phyloP scores from a whole-genome alignment of 2,113 vertebrate genomes.

The Datnioides undecimradiatus region DNA sequence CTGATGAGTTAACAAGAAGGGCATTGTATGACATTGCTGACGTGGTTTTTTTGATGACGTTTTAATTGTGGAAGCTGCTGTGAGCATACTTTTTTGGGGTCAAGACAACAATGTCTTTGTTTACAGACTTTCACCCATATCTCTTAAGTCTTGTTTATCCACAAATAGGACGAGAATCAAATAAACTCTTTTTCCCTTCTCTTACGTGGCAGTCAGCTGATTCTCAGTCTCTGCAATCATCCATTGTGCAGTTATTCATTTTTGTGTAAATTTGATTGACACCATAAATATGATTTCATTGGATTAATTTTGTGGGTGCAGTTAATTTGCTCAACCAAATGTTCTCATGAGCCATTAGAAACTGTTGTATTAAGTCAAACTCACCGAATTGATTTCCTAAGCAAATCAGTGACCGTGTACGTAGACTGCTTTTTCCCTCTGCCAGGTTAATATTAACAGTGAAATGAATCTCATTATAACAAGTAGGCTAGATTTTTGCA shows the following conservation, averaged over 20 bases:
- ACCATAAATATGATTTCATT: conserved; percentile 2
- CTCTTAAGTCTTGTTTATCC: conserved; percentile 74
- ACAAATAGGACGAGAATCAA: conserved; percentile 67
- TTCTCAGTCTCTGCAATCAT: conserved; percentile 31
- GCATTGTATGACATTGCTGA: conserved; percentile 77
- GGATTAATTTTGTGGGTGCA: conserved; percentile 9
- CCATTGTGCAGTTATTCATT: conserved; percentile 13
- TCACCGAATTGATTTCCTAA: conserved; percentile 39
- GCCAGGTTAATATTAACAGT: conserved; percentile 37
- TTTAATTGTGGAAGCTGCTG: conserved; percentile 72
- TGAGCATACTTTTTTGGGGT: conserved; percentile 58
- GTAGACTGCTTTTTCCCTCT: conserved; percentile 14
- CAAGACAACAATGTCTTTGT: conserved; percentile 75
- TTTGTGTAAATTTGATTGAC: conserved; percentile 45
- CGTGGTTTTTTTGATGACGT: conserved; percentile 57
- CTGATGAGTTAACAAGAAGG: conserved; percentile 64
- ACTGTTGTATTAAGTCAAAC: conserved; percentile 20
- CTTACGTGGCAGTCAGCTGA: conserved; percentile 58
- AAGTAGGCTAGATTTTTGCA: conserved; percentile 38
- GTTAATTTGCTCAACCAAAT: conserved; percentile 6
- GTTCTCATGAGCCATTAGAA: background rate
- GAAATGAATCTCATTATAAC: conserved; percentile 37
- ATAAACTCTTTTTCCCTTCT: background rate
- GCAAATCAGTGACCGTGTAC: conserved; percentile 9
- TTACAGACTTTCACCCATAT: conserved; percentile 68